Conservation (phyloP, 2,888 invertebrate species). For the Drosophila hamatofila region DNA sequence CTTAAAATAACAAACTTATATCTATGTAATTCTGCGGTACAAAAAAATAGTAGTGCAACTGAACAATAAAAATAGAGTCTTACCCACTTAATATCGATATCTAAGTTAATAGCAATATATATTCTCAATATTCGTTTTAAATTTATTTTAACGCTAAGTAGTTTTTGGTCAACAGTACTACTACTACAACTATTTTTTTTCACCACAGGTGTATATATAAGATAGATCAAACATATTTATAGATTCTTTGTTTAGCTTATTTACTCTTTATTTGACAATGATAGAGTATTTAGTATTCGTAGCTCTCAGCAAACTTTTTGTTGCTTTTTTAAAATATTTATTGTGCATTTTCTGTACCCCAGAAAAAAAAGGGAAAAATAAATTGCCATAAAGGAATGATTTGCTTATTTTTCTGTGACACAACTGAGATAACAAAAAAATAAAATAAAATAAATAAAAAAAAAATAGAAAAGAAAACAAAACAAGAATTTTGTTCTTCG, state of each 20-base stretch:
- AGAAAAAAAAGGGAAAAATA: constrained; percentile 58
- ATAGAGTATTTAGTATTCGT: constrained; percentile 14
- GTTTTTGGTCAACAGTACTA: no score
- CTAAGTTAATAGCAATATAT: no score
- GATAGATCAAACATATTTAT: neutral
- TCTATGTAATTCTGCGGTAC: no score
- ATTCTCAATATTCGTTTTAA: no score
- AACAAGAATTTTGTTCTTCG: constrained; percentile 37
- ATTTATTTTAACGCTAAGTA: no score
- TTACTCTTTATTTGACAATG: neutral
- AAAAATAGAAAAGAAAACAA: constrained; percentile 22
- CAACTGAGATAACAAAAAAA: constrained; percentile 40
- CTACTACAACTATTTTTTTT: no score
- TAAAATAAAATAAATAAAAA: constrained; percentile 34
- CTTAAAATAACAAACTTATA: no score
- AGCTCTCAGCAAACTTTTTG: neutral
- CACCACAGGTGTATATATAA: no score
- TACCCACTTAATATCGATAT: no score
- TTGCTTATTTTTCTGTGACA: constrained; percentile 52
- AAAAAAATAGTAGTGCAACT: no score
- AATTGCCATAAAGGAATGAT: constrained; percentile 74
- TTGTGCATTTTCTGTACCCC: constrained; percentile 20
- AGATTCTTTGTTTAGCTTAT: neutral
- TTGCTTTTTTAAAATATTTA: constrained; percentile 55
- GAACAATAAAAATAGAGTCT: no score